Conservation (phyloP, 2,113 vertebrate species). For the Centrocercus urophasianus region DNA sequence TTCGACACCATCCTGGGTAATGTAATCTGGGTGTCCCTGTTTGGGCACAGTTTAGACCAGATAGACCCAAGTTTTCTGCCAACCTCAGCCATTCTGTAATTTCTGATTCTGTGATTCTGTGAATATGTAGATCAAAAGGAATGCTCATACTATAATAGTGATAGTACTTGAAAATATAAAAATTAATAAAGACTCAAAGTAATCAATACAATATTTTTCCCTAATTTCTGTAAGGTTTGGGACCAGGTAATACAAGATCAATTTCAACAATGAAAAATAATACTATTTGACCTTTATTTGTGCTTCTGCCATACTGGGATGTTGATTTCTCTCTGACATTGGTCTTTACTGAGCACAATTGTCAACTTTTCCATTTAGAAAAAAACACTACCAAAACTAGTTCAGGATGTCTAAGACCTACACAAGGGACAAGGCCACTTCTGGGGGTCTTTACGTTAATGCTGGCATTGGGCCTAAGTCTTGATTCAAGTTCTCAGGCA, state of each 20-base stretch:
- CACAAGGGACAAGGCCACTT: neutral
- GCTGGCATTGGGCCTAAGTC: constrained; percentile 41
- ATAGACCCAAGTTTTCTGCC: neutral
- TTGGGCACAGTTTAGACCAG: neutral
- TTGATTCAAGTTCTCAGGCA: constrained; percentile 45
- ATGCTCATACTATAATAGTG: neutral
- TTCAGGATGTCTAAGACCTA: neutral
- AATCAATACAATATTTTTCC: neutral
- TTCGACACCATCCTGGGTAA: neutral
- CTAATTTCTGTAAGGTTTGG: neutral
- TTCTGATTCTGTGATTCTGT: neutral
- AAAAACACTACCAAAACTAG: constrained; percentile 16
- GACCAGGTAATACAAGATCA: neutral
- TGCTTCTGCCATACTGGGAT: neutral
- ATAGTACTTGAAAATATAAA: neutral
- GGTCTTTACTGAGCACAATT: neutral
- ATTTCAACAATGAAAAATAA: neutral
- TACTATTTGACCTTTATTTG: neutral
- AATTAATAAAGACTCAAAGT: neutral
- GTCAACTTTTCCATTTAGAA: neutral
- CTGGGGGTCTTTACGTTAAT: constrained; percentile 51
- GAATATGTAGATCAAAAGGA: neutral
- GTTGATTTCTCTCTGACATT: neutral
- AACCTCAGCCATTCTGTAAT: neutral
- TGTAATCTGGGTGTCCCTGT: neutral